Percentiles rank a stretch among this genome's conserved stretches.
These are phyloP conservation scores for Zaprionus taronus DNA, from an alignment of 1,140 invertebrate genomes.

Conservation along the genomic window DNA sequence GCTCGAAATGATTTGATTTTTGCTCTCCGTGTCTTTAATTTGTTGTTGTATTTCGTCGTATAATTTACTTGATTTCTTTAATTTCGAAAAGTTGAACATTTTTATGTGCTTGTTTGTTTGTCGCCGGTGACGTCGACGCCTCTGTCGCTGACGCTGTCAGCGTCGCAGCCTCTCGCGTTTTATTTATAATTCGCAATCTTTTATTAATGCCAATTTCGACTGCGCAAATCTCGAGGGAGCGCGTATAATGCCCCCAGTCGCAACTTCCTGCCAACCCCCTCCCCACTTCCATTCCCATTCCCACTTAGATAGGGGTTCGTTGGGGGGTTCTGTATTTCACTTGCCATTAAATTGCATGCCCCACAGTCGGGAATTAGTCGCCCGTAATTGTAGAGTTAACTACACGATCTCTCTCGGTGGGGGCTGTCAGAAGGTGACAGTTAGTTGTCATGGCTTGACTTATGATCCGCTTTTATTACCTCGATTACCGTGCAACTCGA, in stretches of 20 bases:
- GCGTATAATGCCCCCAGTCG: not conserved
- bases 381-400: not conserved
- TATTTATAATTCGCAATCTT: slow-evolving; percentile 47
- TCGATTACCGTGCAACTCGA: not conserved
- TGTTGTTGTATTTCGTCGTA: slow-evolving; percentile 9
- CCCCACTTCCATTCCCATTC: not conserved
- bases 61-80: slow-evolving; percentile 47
- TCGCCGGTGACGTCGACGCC: not conserved
- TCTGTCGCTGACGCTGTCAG: not conserved
- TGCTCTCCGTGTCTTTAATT: slow-evolving; percentile 18
- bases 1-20: slow-evolving; percentile 38
- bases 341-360: not conserved
- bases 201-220: slow-evolving; percentile 37
- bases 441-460: not conserved
- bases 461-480: not conserved
- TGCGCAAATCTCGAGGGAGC: slow-evolving; percentile 31
- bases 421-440: too few relatives aligned
- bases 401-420: not conserved
- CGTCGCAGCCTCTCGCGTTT: slow-evolving; percentile 11
- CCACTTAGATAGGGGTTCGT: not conserved
- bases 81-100: slow-evolving; percentile 36
- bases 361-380: not conserved
- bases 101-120: slow-evolving; percentile 44
- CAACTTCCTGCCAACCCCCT: not conserved
- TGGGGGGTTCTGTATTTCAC: not conserved